Evolutionary conservation across 2,888 invertebrate species (phyloP).

Genomic region (Oeneis ivallda): DNA sequence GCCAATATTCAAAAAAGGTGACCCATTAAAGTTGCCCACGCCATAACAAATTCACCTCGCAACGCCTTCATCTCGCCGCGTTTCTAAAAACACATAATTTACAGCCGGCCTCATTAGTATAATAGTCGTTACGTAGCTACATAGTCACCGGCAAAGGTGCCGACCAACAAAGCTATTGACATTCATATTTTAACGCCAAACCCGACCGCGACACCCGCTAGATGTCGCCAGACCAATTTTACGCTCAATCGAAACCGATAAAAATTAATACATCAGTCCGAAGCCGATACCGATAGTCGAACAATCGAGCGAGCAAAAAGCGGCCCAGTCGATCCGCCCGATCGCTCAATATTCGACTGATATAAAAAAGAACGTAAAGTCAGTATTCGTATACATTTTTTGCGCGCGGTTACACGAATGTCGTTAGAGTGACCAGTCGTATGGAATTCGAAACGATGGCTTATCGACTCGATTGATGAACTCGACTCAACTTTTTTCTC

Average conservation of each 20-base stretch:
- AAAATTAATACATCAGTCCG: constrained; percentile 75
- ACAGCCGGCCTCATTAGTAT: constrained; percentile 69
- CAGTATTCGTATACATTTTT: constrained; percentile 66
- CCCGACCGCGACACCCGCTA: constrained; percentile 66
- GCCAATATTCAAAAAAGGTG: constrained; percentile 29
- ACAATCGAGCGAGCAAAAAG: constrained; percentile 59
- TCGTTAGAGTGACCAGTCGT: constrained; percentile 71
- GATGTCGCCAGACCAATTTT: constrained; percentile 71
- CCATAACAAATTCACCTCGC: constrained; percentile 67
- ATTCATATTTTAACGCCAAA: constrained; percentile 74
- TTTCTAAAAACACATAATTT: constrained; percentile 68
- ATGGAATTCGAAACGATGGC: constrained; percentile 67
- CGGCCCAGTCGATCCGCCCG: constrained; percentile 51
- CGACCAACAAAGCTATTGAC: constrained; percentile 67
- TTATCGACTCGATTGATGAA: constrained; percentile 60
- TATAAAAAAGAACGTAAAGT: constrained; percentile 62
- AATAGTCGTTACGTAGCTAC: constrained; percentile 44
- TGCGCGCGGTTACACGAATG: constrained; percentile 69
- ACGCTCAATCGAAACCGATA: constrained; percentile 74
- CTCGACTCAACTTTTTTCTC: constrained; percentile 43
- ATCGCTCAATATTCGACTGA: constrained; percentile 52
- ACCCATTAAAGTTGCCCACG: constrained; percentile 46
- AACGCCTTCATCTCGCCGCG: constrained; percentile 73
- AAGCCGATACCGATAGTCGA: constrained; percentile 41
- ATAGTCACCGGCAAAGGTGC: constrained; percentile 57